These are phyloP conservation scores for Cydia fagiglandana DNA, from an alignment of 1,140 invertebrate genomes.

Conservation along the genomic window DNA sequence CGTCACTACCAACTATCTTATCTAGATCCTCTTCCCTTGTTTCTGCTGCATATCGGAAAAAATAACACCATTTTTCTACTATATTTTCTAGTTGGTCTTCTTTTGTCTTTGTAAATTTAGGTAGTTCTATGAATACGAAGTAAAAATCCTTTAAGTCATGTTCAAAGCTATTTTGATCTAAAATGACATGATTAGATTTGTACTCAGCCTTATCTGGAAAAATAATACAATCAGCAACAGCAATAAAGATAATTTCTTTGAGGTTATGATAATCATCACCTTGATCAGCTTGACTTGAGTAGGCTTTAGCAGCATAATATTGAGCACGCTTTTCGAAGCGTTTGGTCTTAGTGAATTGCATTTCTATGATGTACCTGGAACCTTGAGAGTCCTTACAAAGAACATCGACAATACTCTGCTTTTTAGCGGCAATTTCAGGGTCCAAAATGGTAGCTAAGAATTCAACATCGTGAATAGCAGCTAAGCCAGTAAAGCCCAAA, in stretches of 20 bases:
- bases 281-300: conserved; percentile 8
- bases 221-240: conserved; percentile 28
- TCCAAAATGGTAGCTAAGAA: too few relatives aligned
- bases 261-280: conserved; percentile 19
- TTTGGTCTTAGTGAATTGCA: conserved; percentile 14
- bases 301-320: conserved; percentile 25
- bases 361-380: too few relatives aligned
- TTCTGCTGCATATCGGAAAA: conserved; percentile 18
- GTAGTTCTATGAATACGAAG: conserved; percentile 30
- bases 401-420: too few relatives aligned
- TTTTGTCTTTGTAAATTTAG: conserved; percentile 32
- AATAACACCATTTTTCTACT: conserved; percentile 30
- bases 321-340: conserved; percentile 16
- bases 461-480: too few relatives aligned
- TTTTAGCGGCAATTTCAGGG: too few relatives aligned
- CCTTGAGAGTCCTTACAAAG: too few relatives aligned
- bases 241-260: conserved; percentile 10
- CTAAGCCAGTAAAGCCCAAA: too few relatives aligned
- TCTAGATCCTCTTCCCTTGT: conserved; percentile 23
- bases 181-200: conserved; percentile 24
- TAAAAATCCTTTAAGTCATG: conserved; percentile 32
- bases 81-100: conserved; percentile 29
- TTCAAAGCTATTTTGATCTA: conserved; percentile 23
- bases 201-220: conserved; percentile 32
- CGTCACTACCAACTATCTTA: conserved; percentile 30